phyloP scores from a whole-genome alignment of 2,113 vertebrate species.

The Cheirogaleus medius region DNA sequence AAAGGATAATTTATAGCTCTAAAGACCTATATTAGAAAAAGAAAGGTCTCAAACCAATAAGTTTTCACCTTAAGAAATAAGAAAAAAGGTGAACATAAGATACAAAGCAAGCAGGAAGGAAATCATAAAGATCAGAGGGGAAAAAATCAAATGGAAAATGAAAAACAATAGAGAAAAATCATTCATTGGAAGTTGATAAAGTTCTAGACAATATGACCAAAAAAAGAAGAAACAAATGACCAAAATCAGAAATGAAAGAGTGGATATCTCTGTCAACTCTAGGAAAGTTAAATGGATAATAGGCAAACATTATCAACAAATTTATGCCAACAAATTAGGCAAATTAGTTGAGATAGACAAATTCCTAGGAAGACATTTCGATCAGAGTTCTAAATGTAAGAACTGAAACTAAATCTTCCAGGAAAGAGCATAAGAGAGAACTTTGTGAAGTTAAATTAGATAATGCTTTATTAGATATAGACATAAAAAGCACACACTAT shows the following conservation, averaged over 20 bases:
- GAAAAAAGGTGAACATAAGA: background rate
- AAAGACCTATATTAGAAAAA: background rate
- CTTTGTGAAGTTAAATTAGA: background rate
- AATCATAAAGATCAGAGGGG: background rate
- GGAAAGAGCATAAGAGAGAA: background rate
- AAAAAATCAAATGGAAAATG: constrained; percentile 4
- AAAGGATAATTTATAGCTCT: background rate
- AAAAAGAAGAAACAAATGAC: background rate
- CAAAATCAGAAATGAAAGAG: background rate
- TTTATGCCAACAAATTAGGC: background rate
- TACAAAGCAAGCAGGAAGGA: background rate
- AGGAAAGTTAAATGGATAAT: background rate
- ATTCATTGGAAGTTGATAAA: background rate
- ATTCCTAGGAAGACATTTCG: background rate
- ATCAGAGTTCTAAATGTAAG: background rate
- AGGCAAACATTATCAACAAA: background rate
- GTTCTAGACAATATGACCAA: background rate
- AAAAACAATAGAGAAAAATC: constrained; percentile 13
- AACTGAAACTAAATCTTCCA: background rate
- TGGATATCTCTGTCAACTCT: background rate
- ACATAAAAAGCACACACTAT: background rate
- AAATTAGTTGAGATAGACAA: background rate
- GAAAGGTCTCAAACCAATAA: background rate
- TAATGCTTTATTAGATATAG: background rate
- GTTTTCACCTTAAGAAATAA: background rate